phyloP scores from a whole-genome alignment of 2,797 vertebrate genomes.

The Astyanax mexicanus region DNA sequence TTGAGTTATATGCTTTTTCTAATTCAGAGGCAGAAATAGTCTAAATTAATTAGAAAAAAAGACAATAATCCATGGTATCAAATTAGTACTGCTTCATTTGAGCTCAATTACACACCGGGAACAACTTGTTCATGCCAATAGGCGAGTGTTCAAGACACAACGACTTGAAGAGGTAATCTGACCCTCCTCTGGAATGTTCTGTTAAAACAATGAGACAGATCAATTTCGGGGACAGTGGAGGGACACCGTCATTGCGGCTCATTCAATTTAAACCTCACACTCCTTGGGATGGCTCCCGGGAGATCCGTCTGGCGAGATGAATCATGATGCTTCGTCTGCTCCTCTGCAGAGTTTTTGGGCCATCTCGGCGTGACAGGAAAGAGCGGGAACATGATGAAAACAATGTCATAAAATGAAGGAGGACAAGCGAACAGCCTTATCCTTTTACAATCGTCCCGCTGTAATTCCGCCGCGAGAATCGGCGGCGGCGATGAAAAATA shows the following conservation, averaged over 20 bases:
- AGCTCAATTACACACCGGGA: neutral
- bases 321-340: conserved; percentile 31
- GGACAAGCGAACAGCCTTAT: conserved; percentile 22
- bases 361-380: conserved; percentile 30
- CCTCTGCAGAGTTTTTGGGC: neutral
- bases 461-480: conserved; percentile 36
- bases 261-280: conserved; percentile 44
- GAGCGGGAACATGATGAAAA: conserved; percentile 39
- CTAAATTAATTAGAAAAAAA: neutral
- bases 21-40: no score
- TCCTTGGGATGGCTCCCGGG: conserved; percentile 29
- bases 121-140: neutral
- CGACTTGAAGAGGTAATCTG: neutral
- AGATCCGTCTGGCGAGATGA: conserved; percentile 38
- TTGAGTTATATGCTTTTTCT: no score
- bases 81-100: neutral
- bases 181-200: conserved; percentile 8
- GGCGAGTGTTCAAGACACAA: no score
- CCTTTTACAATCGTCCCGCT: conserved; percentile 24
- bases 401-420: conserved; percentile 28
- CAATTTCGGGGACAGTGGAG: conserved; percentile 26
- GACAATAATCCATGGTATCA: neutral
- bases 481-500: conserved; percentile 4
- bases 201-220: conserved; percentile 26
- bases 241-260: conserved; percentile 22